Base-by-base conservation (phyloP, 92 coral and sea anemone species). In the Montipora capitata region DNA sequence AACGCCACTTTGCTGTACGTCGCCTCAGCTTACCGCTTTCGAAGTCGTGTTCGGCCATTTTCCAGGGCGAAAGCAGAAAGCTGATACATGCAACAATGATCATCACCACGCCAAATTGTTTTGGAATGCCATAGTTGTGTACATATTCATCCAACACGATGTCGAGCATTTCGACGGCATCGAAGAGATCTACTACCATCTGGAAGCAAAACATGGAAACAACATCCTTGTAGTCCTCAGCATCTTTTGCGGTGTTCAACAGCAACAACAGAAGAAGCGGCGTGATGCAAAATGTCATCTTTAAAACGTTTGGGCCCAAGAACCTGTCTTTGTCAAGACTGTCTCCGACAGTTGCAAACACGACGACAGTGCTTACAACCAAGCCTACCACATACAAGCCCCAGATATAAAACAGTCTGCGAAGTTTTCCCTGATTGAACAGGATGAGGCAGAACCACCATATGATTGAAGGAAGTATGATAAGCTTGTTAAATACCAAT, bases 181-280 rank as follows among this genome's bases (percentile, higher is more conserved):
- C 96, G 75, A 94, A 94, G 16, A 94, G 85, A 59, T 94, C 96
- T 38, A 94, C 49, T 49, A 88, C 83, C 38, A 88, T 77, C 17
- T 49, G 15, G 35, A 79, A 41, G 0, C 82, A 75, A 7, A 88
- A 86, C 69, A 63, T 92, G 67, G 83, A 71, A 52, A 90, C 67
- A 13, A 92, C 8, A 4, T 90, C 92, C 17, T 63, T 77, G 85
- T 61, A 18, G 3, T 79, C 14, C 0, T 44, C 42, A 4, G 18
- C 11, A 14, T 83, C 59, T 1, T 58, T 59, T 7, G 85, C 77
- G 14, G 85, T 52, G 67, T 81, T 52, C 14, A 68, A 18, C 56
- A 94, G 51, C 35, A 94, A 17, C 5, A 81, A 54, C 1, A 69
- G 10, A 3, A 81, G 85, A 38, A 69, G 65, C 4, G 85, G 85